Evolutionary conservation across 1,140 invertebrate genomes (phyloP), one percentile per base, ranked within the genome.

Genomic region (Pseudoatta argentina): DNA sequence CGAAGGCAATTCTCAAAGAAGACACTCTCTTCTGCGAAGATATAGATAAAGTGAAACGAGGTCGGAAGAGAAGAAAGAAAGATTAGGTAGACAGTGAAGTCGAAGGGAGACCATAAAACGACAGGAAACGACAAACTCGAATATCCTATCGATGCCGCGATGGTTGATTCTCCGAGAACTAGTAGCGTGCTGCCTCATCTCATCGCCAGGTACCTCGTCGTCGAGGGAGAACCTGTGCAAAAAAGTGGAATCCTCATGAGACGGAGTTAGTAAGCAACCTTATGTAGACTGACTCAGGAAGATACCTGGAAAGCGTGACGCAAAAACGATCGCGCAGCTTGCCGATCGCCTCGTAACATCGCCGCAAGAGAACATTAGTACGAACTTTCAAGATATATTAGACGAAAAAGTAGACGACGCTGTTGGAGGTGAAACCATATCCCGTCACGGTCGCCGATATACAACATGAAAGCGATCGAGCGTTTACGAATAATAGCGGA

Each of bases 201-300:
- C 39, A 64, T 53, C 76, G 85, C 55, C 82, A 53, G 86, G 75
- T 82, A 86, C 85, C 55, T 81, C 85, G 86, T 81, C 77, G 79
- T 81, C 18, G 88, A 51, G 81, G 75, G 81, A 64, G 87, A 87
- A 91, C 57, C 87, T 48, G 83, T n/a, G 86, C 66, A 93, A 94
- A 94, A 93, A 51, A 92, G 92, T 91, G 85, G 92, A 92, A 94
- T 92, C 86, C 88, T 89, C 85, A 34, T 44, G 90, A 92, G 91
- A 90, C 89, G 87, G 21, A 85, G 91, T 85, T 87, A 91, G 90
- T 90, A 92, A 92, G 91, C 88, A 87, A 88, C 93, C 93, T 94
- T 94, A 94, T 93, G 94, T 92, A 94, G 94, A 87, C 90, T 89
- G 93, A 93, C 83, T 92, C 85, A 91, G 89, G 89, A 90, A 86